Evolutionary conservation across 2,797 vertebrate species (phyloP), one percentile per base, ranked within the genome.

Genomic region (Limnodromus scolopaceus): DNA sequence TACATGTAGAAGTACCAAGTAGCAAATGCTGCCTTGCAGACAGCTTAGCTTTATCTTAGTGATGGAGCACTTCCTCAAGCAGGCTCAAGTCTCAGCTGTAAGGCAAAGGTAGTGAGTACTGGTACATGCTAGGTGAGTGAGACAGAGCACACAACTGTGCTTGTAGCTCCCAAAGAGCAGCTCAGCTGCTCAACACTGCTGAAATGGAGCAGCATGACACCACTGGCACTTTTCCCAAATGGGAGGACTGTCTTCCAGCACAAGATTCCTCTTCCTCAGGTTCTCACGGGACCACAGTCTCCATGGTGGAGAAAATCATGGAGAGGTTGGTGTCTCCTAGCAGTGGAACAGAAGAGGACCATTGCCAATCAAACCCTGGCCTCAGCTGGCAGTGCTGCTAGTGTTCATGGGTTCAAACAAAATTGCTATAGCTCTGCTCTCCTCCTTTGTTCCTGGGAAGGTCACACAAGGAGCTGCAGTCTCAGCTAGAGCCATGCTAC

Each of bases 381-480:
- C 43, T 70, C 55, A 81, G 5, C 14, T 36, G 55, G 6, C 10
- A 27, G 15, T 4, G 24, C 49, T 86, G 49, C 16, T 41, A 64
- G 8, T 1, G 1, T 18, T 32, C 25, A 4, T 15, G 24, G 6
- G 10, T 25, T 77, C 32, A 60, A 76, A 69, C 10, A 9, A 24
- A 49, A 2, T 22, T 63, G 16, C 10, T 83, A 27, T 27, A 30
- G 18, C 1, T 1, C 22, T 17, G 28, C 11, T 55, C 2, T 58
- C 68, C 66, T 64, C 10, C 13, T 45, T 63, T 72, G 15, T 6
- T 53, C 10, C 18, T 53, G 32, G 16, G 15, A 80, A 69, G 6
- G 24, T 57, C 58, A 38, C 16, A 12, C 6, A 71, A 41, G 0
- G 0, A 88, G 6, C 19, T 41, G 20, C 27, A 48, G 15, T 38